These are phyloP conservation scores for Pangasius djambal DNA, from an alignment of 2,797 vertebrate genomes.

Conservation along the genomic window DNA sequence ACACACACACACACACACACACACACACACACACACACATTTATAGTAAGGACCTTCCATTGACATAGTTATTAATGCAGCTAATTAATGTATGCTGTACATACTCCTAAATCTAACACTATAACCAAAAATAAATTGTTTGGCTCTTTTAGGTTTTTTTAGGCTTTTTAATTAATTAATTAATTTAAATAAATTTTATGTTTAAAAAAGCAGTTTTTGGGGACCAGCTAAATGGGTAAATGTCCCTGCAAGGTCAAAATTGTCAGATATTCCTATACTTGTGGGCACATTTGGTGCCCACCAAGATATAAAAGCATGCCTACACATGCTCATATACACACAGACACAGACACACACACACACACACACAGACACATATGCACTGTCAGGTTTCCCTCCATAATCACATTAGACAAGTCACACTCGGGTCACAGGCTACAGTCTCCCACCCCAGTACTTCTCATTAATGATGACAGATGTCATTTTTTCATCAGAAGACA, in stretches of 20 bases:
- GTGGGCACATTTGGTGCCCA: too few species aligned
- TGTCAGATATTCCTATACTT: not conserved
- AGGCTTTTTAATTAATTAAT: too few species aligned
- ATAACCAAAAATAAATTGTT: not conserved
- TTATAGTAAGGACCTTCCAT: too few species aligned
- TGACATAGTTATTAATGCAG: not conserved
- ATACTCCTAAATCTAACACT: not conserved
- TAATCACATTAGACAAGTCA: constrained; percentile 26
- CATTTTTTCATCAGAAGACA: constrained; percentile 41
- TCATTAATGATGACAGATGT: constrained; percentile 26
- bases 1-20: constrained; percentile 1
- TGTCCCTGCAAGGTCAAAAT: not conserved
- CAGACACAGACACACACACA: not conserved
- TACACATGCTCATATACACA: too few species aligned
- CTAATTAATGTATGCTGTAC: not conserved
- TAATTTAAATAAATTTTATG: too few species aligned
- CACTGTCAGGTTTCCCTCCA: constrained; percentile 42
- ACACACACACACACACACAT: not conserved
- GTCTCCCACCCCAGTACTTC: not conserved
- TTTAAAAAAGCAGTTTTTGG: too few species aligned
- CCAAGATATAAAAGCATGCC: too few species aligned
- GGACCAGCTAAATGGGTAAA: too few species aligned
- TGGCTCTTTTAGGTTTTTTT: not conserved
- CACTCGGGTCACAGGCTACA: constrained; percentile 5
- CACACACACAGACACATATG: constrained; percentile 23